Percentiles rank a stretch among this genome's conserved stretches.
Conservation (phyloP, 2,797 vertebrate genomes). For the Erpetoichthys calabaricus region DNA sequence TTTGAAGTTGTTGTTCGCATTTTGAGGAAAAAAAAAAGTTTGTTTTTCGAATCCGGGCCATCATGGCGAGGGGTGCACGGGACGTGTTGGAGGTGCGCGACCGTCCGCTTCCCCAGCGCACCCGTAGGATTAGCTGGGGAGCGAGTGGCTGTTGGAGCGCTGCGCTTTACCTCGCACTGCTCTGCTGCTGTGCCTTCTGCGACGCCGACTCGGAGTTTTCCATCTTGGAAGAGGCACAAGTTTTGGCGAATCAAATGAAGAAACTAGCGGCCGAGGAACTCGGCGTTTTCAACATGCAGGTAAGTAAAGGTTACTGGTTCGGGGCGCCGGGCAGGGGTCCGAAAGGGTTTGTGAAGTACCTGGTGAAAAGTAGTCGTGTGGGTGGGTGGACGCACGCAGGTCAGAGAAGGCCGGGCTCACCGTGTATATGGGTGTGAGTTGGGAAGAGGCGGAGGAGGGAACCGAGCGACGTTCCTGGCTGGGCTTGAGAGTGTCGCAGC, state of each 20-base stretch:
- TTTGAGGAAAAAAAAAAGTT: too few species aligned
- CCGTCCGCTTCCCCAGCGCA: slow-evolving; percentile 21
- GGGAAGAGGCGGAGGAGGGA: too few species aligned
- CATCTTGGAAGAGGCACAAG: slow-evolving; percentile 83
- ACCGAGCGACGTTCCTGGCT: too few species aligned
- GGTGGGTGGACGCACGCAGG: too few species aligned
- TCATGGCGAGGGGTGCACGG: slow-evolving; percentile 54
- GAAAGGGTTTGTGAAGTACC: too few species aligned
- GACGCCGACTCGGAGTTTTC: slow-evolving; percentile 72
- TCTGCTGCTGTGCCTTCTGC: slow-evolving; percentile 52
- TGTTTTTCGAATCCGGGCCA: slow-evolving; percentile 22
- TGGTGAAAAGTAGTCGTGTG: too few species aligned
- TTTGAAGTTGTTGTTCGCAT: slow-evolving; percentile 41
- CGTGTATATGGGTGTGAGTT: too few species aligned
- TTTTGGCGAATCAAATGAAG: slow-evolving; percentile 80
- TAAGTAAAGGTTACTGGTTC: slow-evolving; percentile 28
- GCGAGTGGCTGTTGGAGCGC: slow-evolving; percentile 33
- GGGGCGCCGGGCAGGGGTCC: too few species aligned
- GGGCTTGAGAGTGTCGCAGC: too few species aligned
- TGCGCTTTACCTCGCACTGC: slow-evolving; percentile 36
- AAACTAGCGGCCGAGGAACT: slow-evolving; percentile 82
- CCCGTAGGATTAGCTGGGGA: neutral
- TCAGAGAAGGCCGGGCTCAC: too few species aligned
- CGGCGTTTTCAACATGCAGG: slow-evolving; percentile 89
- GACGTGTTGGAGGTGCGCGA: slow-evolving; percentile 23